Conservation (phyloP, 2,797 vertebrate genomes). For the Molossus alvarezi region DNA sequence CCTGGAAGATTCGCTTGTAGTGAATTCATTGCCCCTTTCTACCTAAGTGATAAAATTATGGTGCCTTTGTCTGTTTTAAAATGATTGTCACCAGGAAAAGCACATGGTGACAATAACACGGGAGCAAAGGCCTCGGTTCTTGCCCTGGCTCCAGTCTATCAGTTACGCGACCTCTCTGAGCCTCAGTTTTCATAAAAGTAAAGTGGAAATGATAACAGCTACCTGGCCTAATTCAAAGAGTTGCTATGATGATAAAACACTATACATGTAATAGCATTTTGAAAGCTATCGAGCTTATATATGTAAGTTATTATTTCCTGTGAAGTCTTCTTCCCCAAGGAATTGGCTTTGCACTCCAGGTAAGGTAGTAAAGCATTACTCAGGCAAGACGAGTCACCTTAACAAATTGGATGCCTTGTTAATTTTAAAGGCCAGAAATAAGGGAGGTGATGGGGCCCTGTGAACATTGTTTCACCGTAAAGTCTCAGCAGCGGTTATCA, state of each 20-base stretch:
- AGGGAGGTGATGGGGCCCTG: not conserved
- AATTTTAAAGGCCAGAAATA: constrained; percentile 60
- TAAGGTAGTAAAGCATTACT: constrained; percentile 39
- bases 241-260: not conserved
- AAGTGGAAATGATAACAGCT: constrained; percentile 24
- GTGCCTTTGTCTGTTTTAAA: not conserved
- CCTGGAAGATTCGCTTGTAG: not conserved
- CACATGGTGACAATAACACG: not conserved
- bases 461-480: constrained; percentile 1
- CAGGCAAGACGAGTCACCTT: constrained; percentile 18
- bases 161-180: not conserved
- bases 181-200: constrained; percentile 32
- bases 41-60: not conserved
- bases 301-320: constrained; percentile 22
- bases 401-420: constrained; percentile 58
- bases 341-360: constrained; percentile 18
- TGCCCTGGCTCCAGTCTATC: not conserved
- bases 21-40: not conserved
- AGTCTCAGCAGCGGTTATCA: constrained; percentile 55
- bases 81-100: constrained; percentile 1
- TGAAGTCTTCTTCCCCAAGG: constrained; percentile 36
- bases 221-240: constrained; percentile 28
- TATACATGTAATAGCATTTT: not conserved
- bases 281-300: constrained; percentile 43
- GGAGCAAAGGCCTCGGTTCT: not conserved